Conservation (phyloP, 2,888 invertebrate species). For the Parascotia fuliginaria region DNA sequence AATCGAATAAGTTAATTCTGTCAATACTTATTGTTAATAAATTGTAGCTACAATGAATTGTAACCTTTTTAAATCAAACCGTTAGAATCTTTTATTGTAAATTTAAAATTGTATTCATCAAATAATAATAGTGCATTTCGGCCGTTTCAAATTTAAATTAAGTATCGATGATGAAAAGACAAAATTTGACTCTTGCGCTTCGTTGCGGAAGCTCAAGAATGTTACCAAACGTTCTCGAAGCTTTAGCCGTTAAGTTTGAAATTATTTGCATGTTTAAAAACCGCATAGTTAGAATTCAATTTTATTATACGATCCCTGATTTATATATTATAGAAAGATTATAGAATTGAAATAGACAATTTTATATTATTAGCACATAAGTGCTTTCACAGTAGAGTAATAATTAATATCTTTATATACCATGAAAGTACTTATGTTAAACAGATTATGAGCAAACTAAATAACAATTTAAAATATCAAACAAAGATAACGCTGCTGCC, state of each 20-base stretch:
- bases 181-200: conserved; percentile 12
- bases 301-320: conserved; percentile 6
- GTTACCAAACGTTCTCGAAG: conserved; percentile 15
- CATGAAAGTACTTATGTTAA: conserved; percentile 28
- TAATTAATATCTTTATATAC: background rate
- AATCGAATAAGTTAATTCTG: conserved; percentile 14
- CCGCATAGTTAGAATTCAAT: conserved; percentile 14
- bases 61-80: conserved; percentile 5
- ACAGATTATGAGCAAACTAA: background rate
- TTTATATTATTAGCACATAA: conserved; percentile 4
- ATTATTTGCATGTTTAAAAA: conserved; percentile 31
- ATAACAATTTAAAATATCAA: background rate
- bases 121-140: background rate
- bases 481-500: background rate
- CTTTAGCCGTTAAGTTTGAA: conserved; percentile 31
- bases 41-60: conserved; percentile 15
- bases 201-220: background rate
- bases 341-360: conserved; percentile 13
- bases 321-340: conserved; percentile 38
- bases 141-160: background rate
- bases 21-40: conserved; percentile 7
- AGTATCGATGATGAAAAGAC: conserved; percentile 13
- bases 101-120: background rate
- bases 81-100: conserved; percentile 3
- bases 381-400: conserved; percentile 27